Evolutionary conservation across 2,888 invertebrate species (phyloP).

Genomic region (Perithous albicinctus): DNA sequence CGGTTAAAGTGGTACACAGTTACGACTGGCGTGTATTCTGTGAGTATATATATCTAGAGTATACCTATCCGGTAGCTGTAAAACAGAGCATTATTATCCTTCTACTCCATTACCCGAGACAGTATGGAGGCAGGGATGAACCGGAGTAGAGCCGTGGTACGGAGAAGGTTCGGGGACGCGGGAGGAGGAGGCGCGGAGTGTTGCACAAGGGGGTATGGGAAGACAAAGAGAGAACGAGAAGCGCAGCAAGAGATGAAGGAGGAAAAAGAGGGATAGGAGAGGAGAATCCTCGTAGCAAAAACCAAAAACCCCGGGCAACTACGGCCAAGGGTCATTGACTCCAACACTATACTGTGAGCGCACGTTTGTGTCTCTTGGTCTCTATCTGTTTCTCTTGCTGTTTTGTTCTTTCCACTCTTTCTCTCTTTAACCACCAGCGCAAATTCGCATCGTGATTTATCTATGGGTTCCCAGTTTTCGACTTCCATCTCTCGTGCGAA

Average conservation of each 20-base stretch:
- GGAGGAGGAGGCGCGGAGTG: too few species aligned
- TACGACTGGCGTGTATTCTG: constrained; percentile 1
- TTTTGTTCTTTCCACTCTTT: constrained; percentile 36
- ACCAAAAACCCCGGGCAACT: constrained; percentile 81
- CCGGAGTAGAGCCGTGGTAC: constrained; percentile 65
- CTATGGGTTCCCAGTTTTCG: constrained; percentile 75
- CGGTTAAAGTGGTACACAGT: not conserved
- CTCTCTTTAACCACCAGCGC: constrained; percentile 37
- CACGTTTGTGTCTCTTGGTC: constrained; percentile 39
- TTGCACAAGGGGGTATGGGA: constrained; percentile 31
- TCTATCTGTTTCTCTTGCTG: constrained; percentile 42
- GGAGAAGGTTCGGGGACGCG: constrained; percentile 52
- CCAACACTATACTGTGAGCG: constrained; percentile 74
- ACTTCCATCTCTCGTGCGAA: constrained; percentile 74
- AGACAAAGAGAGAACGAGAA: constrained; percentile 51
- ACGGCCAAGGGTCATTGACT: constrained; percentile 82
- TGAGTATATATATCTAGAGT: constrained; percentile 46
- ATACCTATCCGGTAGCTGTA: constrained; percentile 74
- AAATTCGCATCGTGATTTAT: constrained; percentile 78
- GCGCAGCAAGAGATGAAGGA: constrained; percentile 42
- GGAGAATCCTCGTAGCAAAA: constrained; percentile 73
- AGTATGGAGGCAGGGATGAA: constrained; percentile 74
- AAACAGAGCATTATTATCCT: constrained; percentile 83
- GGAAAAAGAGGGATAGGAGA: constrained; percentile 48
- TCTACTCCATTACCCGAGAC: constrained; percentile 82